Conservation (phyloP, 2,888 invertebrate genomes). For the Ashinkailepas kermadecensis region DNA sequence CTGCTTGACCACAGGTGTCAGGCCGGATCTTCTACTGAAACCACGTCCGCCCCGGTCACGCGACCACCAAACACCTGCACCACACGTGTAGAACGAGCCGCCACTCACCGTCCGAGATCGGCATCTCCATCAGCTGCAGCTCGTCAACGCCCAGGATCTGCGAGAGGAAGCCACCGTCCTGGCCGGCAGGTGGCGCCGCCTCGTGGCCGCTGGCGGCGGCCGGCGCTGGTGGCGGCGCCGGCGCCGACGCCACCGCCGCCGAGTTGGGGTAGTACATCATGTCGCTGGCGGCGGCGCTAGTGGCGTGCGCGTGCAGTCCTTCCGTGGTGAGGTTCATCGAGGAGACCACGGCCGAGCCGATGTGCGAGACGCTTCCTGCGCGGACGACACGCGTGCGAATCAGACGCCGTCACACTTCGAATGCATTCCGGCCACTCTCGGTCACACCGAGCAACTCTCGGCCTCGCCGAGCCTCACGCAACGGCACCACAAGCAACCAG, state of each 20-base stretch:
- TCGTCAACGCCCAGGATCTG: constrained; percentile 83
- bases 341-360: constrained; percentile 19
- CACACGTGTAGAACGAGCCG: no score
- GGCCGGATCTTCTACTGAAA: no score
- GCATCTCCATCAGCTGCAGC: constrained; percentile 84
- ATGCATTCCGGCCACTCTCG: no score
- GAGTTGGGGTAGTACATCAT: constrained; percentile 15
- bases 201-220: background rate
- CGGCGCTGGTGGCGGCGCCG: background rate
- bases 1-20: no score
- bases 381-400: background rate
- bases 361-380: constrained; percentile 11
- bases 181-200: constrained; percentile 4
- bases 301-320: constrained; percentile 3
- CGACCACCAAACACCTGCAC: no score
- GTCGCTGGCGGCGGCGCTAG: constrained; percentile 18
- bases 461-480: no score
- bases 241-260: constrained; percentile 11
- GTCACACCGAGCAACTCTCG: no score
- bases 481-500: no score
- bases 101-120: constrained; percentile 52
- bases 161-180: constrained; percentile 71
- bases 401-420: background rate
- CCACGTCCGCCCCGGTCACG: no score
- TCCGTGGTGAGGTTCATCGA: constrained; percentile 21